A percentile compares a stretch with the other conserved stretches of the same genome.
These are phyloP conservation scores for Melanostoma mellinum DNA, from an alignment of 2,888 invertebrate genomes.

Conservation along the genomic window DNA sequence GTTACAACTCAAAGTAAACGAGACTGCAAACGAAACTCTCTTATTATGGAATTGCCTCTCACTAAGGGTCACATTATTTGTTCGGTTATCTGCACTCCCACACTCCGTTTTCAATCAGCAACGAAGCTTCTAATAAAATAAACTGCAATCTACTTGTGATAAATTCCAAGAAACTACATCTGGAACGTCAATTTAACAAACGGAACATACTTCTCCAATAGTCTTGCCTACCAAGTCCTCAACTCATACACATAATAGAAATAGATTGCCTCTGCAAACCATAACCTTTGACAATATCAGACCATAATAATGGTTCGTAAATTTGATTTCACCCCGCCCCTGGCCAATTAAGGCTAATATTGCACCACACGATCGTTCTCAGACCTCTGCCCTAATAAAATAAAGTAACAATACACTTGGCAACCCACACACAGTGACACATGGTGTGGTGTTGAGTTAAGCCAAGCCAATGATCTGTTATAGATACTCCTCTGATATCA, in stretches of 20 bases:
- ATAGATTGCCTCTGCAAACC: background rate
- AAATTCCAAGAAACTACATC: slow-evolving; percentile 40
- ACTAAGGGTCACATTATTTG: background rate
- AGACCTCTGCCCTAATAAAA: slow-evolving; percentile 47
- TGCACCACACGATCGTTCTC: slow-evolving; percentile 57
- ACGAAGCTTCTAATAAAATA: background rate
- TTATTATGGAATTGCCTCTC: no score
- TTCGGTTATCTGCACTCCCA: background rate
- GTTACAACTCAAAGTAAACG: no score
- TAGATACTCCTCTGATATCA: slow-evolving; percentile 60
- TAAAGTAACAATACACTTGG: slow-evolving; percentile 4
- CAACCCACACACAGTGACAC: slow-evolving; percentile 45
- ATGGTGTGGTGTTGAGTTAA: slow-evolving; percentile 17
- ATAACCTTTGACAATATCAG: slow-evolving; percentile 66
- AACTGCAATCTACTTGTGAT: slow-evolving; percentile 45
- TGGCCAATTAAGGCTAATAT: slow-evolving; percentile 62
- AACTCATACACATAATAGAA: no score
- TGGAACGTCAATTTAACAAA: background rate
- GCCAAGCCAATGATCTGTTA: slow-evolving; percentile 54
- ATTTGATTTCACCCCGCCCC: slow-evolving; percentile 36
- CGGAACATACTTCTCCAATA: background rate
- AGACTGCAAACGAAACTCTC: no score
- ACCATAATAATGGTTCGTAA: slow-evolving; percentile 53
- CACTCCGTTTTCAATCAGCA: slow-evolving; percentile 4
- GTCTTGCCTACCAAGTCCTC: no score